Conservation (phyloP, 2,113 vertebrate species). For the Menura novaehollandiae region DNA sequence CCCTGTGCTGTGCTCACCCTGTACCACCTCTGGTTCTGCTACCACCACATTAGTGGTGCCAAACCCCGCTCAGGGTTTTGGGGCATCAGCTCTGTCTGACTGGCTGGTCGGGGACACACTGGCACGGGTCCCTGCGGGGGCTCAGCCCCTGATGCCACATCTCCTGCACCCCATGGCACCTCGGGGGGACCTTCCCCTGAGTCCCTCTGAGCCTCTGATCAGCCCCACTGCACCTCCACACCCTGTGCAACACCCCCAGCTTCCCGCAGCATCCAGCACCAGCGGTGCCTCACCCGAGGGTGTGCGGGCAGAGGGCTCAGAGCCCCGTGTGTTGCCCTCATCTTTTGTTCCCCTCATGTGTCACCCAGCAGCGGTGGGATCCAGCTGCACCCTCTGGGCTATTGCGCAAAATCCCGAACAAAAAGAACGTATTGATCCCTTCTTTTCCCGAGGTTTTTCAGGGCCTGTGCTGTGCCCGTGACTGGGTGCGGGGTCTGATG, state of each 20-base stretch:
- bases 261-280: neutral
- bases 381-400: neutral
- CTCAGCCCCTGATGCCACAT: neutral
- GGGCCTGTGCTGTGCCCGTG: neutral
- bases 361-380: neutral
- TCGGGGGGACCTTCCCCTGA: neutral
- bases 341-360: neutral
- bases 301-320: neutral
- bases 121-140: rapidly evolving
- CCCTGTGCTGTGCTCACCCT: rapidly evolving
- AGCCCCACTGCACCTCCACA: neutral
- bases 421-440: neutral
- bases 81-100: neutral
- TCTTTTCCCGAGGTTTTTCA: neutral
- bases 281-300: neutral
- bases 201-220: neutral
- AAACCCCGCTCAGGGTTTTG: rapidly evolving
- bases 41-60: rapidly evolving
- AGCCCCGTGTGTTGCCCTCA: neutral
- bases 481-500: neutral
- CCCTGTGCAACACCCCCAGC: neutral
- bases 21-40: neutral
- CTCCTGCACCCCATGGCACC: neutral
- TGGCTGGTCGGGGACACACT: rapidly evolving
- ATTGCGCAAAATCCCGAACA: neutral